These are phyloP conservation scores for Formicarius rufipectus DNA, from an alignment of 2,113 vertebrate species.

Conservation along the genomic window DNA sequence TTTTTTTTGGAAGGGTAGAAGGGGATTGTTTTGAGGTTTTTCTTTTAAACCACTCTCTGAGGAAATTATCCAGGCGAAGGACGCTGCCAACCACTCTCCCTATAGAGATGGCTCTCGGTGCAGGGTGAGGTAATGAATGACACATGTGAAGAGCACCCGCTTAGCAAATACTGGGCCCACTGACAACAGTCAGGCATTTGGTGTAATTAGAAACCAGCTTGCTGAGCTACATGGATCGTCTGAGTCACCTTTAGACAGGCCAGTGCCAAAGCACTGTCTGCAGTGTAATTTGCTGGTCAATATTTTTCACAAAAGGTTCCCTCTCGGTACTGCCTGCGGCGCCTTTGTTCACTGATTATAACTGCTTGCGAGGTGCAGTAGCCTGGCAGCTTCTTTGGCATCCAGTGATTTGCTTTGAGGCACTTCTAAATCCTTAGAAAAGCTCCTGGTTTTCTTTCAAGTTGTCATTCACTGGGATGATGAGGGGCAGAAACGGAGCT, in stretches of 20 bases:
- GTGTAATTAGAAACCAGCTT: slow-evolving; percentile 60
- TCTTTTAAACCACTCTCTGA: background rate
- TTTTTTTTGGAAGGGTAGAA: background rate
- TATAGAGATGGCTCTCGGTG: background rate
- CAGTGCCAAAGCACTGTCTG: slow-evolving; percentile 27
- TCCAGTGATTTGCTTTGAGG: slow-evolving; percentile 28
- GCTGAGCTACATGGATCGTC: background rate
- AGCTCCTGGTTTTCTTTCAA: slow-evolving; percentile 35
- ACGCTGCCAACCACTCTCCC: slow-evolving; percentile 13
- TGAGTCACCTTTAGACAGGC: slow-evolving; percentile 48
- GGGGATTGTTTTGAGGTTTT: background rate
- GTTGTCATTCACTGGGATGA: slow-evolving; percentile 6
- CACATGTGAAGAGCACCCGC: slow-evolving; percentile 25
- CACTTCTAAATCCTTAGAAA: slow-evolving; percentile 25
- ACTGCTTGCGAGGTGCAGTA: background rate
- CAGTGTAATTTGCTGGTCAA: slow-evolving; percentile 49
- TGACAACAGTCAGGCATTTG: slow-evolving; percentile 49
- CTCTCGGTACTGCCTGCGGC: background rate
- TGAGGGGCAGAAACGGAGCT: background rate
- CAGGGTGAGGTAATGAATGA: slow-evolving; percentile 34
- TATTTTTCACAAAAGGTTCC: slow-evolving; percentile 46
- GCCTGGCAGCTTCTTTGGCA: slow-evolving; percentile 30
- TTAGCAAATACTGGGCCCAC: slow-evolving; percentile 31
- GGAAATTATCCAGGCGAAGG: background rate
- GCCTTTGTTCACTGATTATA: background rate